A percentile compares a stretch with the other conserved stretches of the same genome.
These are phyloP conservation scores for Meteorus cinctellus DNA, from an alignment of 2,888 invertebrate genomes.

Conservation along the genomic window DNA sequence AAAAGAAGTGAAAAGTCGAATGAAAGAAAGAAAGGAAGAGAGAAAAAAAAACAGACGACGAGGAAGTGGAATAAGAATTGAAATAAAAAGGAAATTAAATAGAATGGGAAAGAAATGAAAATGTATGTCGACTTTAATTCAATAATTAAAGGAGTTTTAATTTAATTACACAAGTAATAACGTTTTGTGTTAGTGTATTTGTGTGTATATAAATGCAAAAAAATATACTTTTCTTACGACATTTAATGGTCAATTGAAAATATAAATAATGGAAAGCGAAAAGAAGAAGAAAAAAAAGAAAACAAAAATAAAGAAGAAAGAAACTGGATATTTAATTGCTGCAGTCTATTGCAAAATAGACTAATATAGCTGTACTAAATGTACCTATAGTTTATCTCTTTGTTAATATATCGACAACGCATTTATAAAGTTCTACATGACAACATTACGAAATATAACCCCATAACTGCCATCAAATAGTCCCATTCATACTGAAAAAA, in stretches of 20 bases:
- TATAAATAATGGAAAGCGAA: not conserved
- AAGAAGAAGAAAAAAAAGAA: not conserved
- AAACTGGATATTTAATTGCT: slow-evolving; percentile 5
- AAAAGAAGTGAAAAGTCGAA: not conserved
- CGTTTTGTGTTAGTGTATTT: not conserved
- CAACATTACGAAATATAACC: too few relatives aligned
- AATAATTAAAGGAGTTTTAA: slow-evolving; percentile 5
- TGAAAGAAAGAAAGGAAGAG: not conserved
- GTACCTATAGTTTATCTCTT: too few relatives aligned
- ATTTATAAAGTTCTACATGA: too few relatives aligned
- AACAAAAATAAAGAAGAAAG: not conserved
- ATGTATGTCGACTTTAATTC: slow-evolving; percentile 10
- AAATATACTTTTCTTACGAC: not conserved
- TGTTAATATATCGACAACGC: too few relatives aligned
- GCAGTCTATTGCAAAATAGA: not conserved
- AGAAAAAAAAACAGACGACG: not conserved
- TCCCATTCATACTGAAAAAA: too few relatives aligned
- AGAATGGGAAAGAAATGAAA: not conserved
- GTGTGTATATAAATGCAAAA: not conserved
- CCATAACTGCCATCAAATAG: too few relatives aligned
- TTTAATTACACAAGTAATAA: slow-evolving; percentile 4
- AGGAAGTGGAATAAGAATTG: not conserved
- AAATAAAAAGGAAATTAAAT: slow-evolving; percentile 7
- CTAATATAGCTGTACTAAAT: not conserved
- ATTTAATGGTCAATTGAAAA: not conserved